Percentiles rank a stretch among this genome's conserved stretches.
Conservation (phyloP, 2,888 invertebrate genomes). For the Ormyrus rosae region DNA sequence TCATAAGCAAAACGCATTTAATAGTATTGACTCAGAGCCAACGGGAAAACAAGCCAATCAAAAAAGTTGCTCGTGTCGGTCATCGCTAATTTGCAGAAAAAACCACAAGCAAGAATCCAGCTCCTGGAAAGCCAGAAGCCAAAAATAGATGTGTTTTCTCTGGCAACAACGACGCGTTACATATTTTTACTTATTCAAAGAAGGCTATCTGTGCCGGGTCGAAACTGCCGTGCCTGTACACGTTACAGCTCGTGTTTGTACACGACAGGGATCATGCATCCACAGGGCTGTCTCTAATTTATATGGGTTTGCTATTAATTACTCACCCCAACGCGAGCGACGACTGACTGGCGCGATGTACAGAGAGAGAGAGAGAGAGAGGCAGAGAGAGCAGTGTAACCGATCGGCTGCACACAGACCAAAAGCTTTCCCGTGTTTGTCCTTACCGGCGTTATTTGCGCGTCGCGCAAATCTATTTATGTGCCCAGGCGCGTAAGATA, state of each 20-base stretch:
- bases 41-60: too few species aligned
- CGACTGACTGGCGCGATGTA: slow-evolving; percentile 15
- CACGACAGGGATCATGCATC: slow-evolving; percentile 54
- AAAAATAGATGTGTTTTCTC: too few species aligned
- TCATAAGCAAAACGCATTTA: too few species aligned
- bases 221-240: neutral
- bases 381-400: slow-evolving; percentile 26
- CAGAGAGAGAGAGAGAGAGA: slow-evolving; percentile 26
- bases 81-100: too few species aligned
- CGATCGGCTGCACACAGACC: slow-evolving; percentile 4
- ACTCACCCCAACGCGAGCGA: slow-evolving; percentile 60
- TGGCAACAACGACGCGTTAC: slow-evolving; percentile 7
- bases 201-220: neutral
- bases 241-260: slow-evolving; percentile 13
- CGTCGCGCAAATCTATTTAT: neutral
- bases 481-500: neutral
- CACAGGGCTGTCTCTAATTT: slow-evolving; percentile 72
- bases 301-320: slow-evolving; percentile 76
- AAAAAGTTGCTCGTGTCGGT: too few species aligned
- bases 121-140: too few species aligned
- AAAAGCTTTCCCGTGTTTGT: slow-evolving; percentile 41
- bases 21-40: too few species aligned
- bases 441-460: neutral
- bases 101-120: too few species aligned
- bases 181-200: slow-evolving; percentile 48